Conservation (phyloP, 92 coral and sea anemone genomes). For the Muricea muricata region DNA sequence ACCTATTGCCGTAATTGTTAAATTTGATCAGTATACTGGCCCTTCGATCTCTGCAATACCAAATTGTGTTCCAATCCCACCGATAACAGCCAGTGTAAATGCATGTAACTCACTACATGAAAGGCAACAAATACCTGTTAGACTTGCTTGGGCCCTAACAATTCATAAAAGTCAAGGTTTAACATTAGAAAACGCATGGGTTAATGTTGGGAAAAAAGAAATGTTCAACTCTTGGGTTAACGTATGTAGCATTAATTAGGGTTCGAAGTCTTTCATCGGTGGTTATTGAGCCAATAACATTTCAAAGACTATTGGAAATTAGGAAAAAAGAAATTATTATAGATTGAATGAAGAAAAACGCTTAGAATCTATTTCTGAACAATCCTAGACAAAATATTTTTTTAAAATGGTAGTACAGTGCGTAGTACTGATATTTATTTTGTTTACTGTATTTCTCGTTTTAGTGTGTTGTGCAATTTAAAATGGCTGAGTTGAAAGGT, state of each 20-base stretch:
- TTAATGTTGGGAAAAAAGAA: constrained; percentile 54
- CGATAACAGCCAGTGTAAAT: constrained; percentile 37
- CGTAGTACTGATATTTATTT: background rate
- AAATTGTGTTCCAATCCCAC: constrained; percentile 54
- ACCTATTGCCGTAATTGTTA: constrained; percentile 62
- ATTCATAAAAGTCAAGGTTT: constrained; percentile 70
- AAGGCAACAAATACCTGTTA: constrained; percentile 34
- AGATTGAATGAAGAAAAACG: constrained; percentile 60
- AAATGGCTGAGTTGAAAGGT: constrained; percentile 8
- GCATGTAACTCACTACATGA: constrained; percentile 6
- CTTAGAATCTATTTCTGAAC: constrained; percentile 33
- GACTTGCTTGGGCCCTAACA: constrained; percentile 49
- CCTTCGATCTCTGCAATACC: constrained; percentile 4
- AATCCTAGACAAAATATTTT: background rate
- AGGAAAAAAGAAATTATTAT: constrained; percentile 50
- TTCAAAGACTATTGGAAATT: constrained; percentile 55
- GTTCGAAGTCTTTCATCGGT: constrained; percentile 50
- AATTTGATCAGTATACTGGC: constrained; percentile 53
- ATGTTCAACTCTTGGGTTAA: constrained; percentile 46
- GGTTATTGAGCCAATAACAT: constrained; percentile 63
- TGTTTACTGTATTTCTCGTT: background rate
- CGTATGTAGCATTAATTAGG: constrained; percentile 44
- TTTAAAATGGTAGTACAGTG: background rate
- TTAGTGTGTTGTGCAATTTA: constrained; percentile 14
- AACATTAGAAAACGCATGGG: constrained; percentile 44